These are phyloP conservation scores for Unio delphinus DNA, from an alignment of 2,888 invertebrate species.

Conservation along the genomic window DNA sequence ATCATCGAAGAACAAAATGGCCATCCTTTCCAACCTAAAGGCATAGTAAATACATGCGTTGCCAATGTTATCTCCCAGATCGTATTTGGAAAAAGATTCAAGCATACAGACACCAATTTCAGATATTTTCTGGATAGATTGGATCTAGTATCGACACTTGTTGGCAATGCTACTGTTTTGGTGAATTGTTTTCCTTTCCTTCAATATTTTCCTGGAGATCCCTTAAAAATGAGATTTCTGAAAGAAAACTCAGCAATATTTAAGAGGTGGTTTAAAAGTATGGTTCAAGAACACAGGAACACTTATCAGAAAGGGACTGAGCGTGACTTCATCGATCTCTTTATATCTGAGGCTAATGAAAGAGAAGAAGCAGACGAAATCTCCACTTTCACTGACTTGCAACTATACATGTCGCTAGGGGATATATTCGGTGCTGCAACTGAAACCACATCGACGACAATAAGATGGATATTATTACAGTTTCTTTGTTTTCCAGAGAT, in stretches of 20 bases:
- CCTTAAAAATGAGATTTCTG: constrained; percentile 6
- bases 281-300: constrained; percentile 7
- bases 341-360: constrained; percentile 6
- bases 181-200: constrained; percentile 20
- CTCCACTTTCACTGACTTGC: constrained; percentile 16
- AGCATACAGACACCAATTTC: constrained; percentile 22
- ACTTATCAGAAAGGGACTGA: constrained; percentile 5
- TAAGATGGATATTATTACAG: constrained; percentile 86
- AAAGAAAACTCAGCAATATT: neutral
- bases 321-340: constrained; percentile 18
- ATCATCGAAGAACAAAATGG: neutral
- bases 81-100: constrained; percentile 19
- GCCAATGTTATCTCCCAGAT: constrained; percentile 40
- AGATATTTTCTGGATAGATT: constrained; percentile 12
- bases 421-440: constrained; percentile 56
- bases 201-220: constrained; percentile 19
- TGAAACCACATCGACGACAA: constrained; percentile 86
- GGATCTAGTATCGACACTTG: neutral
- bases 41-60: constrained; percentile 21
- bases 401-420: constrained; percentile 23
- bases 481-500: constrained; percentile 83
- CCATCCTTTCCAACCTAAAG: constrained; percentile 17
- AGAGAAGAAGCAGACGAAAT: neutral
- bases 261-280: constrained; percentile 6
- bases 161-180: constrained; percentile 1